These are phyloP conservation scores for Eristalinus aeneus DNA, from an alignment of 2,888 invertebrate genomes.

Conservation along the genomic window DNA sequence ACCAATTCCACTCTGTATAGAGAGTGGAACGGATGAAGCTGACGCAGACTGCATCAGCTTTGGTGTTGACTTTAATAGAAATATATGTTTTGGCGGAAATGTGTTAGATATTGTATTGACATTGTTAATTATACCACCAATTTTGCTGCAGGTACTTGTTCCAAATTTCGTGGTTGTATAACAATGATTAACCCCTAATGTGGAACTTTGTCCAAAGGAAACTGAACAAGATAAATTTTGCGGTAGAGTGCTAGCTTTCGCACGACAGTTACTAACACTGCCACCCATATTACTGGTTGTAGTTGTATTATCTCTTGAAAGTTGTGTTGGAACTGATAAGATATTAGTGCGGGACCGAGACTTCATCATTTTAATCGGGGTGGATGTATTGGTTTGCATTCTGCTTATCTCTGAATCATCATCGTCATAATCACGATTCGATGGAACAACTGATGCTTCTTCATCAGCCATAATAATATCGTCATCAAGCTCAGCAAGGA, in stretches of 20 bases:
- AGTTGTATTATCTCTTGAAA: slow-evolving; percentile 63
- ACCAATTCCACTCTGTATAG: slow-evolving; percentile 43
- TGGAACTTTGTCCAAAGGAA: slow-evolving; percentile 73
- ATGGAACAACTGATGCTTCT: slow-evolving; percentile 33
- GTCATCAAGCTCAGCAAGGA: slow-evolving; percentile 75
- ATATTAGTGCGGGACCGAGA: slow-evolving; percentile 81
- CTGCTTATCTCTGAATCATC: slow-evolving; percentile 81
- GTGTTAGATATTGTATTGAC: slow-evolving; percentile 76
- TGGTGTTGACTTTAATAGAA: slow-evolving; percentile 79
- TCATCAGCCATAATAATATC: slow-evolving; percentile 75
- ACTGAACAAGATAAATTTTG: slow-evolving; percentile 82
- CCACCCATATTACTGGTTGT: slow-evolving; percentile 66
- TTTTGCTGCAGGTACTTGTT: slow-evolving; percentile 73
- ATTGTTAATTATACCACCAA: slow-evolving; percentile 58
- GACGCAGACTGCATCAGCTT: slow-evolving; percentile 73
- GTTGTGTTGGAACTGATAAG: slow-evolving; percentile 81
- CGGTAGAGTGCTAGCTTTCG: slow-evolving; percentile 84
- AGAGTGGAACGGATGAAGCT: slow-evolving; percentile 59
- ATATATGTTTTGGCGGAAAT: slow-evolving; percentile 81
- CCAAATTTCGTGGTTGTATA: slow-evolving; percentile 44
- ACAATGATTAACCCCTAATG: slow-evolving; percentile 24
- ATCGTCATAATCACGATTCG: slow-evolving; percentile 79
- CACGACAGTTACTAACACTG: slow-evolving; percentile 78
- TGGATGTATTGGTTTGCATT: slow-evolving; percentile 81
- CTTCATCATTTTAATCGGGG: slow-evolving; percentile 81